Percentiles rank a stretch among this genome's conserved stretches.
Conservation (phyloP, 2,113 vertebrate genomes). For the Grantiella picta region DNA sequence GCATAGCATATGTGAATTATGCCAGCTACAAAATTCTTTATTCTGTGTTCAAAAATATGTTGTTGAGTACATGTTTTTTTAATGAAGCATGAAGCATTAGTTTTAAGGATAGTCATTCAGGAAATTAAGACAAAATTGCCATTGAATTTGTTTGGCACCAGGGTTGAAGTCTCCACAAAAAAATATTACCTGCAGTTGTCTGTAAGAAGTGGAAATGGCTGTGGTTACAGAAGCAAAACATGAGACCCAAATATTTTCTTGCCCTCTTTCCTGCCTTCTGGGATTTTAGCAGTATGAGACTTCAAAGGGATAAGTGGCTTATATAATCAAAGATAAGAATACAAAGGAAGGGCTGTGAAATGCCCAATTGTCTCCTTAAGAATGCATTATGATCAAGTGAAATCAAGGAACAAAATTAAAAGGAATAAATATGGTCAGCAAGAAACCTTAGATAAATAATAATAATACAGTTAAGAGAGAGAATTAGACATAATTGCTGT, state of each 20-base stretch:
- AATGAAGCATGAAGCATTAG: not conserved
- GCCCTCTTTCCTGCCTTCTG: not conserved
- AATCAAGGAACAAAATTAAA: not conserved
- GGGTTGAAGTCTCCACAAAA: not conserved
- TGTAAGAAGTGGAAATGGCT: not conserved
- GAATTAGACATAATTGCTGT: slow-evolving; percentile 23
- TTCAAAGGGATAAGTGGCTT: slow-evolving; percentile 27
- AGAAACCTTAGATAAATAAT: slow-evolving; percentile 46
- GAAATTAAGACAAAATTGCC: not conserved
- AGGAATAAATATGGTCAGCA: not conserved
- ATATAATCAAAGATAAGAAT: slow-evolving; percentile 14
- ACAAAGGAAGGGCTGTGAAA: not conserved
- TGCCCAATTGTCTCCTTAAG: not conserved
- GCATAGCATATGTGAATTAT: not conserved
- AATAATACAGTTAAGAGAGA: not conserved
- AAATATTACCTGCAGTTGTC: not conserved
- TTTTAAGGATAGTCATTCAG: not conserved
- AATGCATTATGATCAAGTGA: not conserved
- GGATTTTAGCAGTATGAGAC: not conserved
- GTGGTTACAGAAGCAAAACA: not conserved
- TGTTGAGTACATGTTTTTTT: not conserved
- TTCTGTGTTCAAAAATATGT: not conserved
- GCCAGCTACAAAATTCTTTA: not conserved
- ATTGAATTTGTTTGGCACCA: not conserved
- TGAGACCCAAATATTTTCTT: not conserved